Evolutionary conservation across 2,113 vertebrate species (phyloP), one percentile per base, ranked within the genome.

Genomic region (Calidris pygmaea): DNA sequence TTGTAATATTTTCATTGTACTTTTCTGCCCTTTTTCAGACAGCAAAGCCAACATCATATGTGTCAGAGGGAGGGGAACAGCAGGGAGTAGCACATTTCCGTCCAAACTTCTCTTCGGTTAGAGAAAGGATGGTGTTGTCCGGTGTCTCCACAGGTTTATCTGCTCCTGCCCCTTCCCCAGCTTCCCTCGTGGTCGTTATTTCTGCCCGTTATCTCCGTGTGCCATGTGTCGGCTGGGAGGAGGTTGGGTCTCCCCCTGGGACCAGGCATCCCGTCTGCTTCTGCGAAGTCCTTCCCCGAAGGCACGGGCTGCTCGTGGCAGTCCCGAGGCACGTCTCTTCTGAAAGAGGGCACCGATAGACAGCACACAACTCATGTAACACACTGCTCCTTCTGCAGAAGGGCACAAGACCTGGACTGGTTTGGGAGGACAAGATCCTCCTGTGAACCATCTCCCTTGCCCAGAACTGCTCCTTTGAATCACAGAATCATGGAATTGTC

Each of bases 11-110:
- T 80, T 66, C 16, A 8, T 45, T 2, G 2, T 17, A 14, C 8
- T 7, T 84, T 73, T 66, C 50, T 58, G 35, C 39, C 56, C 35
- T 70, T 84, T 48, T 65, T 30, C n/a, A 34, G 63, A 37, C 58
- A 76, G 63, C 48, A 66, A 47, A 48, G 11, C 4, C 0, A 0
- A 65, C 35, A 7, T 18, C 0, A 0, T 18, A 4, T 30, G 30
- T 62, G 23, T 34, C 32, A 43, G 15, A 53, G 22, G 37, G 37
- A 39, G 34, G 11, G 17, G 20, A 41, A 30, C 20, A 27, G n/a
- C 24, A 41, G 29, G 21, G 21, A 63, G 48, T 18, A 56, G 30
- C 14, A 22, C 1, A 2, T 63, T 63, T 35, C 50, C 14, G 35
- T 27, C 50, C 21, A 24, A 47, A 13, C 17, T 50, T 52, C 12